Percentiles rank a stretch among this genome's conserved stretches.
phyloP scores from a whole-genome alignment of 2,888 invertebrate species.

The Nemapogon koenigi region DNA sequence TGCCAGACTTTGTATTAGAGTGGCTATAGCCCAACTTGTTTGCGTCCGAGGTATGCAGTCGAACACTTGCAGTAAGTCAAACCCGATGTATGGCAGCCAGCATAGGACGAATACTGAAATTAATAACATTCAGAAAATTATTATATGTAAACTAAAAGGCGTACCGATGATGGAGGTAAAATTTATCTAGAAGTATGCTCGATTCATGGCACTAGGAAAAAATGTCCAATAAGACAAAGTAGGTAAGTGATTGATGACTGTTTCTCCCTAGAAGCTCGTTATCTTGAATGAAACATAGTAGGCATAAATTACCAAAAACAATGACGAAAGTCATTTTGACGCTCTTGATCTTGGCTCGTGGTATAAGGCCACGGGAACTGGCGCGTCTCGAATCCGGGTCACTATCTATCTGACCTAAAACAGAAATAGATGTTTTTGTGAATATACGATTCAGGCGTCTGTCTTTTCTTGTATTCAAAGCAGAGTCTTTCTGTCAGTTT shows the following conservation, averaged over 20 bases:
- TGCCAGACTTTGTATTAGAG: constrained; percentile 90
- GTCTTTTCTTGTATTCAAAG: too few relatives aligned
- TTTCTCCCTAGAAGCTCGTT: too few relatives aligned
- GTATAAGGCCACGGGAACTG: constrained; percentile 91
- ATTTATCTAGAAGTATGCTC: too few relatives aligned
- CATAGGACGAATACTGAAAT: constrained; percentile 94
- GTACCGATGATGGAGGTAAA: too few relatives aligned
- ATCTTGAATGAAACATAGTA: too few relatives aligned
- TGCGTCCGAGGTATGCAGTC: constrained; percentile 79
- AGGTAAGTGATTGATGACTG: too few relatives aligned
- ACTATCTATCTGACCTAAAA: constrained; percentile 52
- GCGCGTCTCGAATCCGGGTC: constrained; percentile 74
- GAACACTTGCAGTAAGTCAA: constrained; percentile 89
- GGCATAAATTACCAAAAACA: constrained; percentile 83
- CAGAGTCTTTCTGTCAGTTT: too few relatives aligned
- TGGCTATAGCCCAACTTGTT: constrained; percentile 81
- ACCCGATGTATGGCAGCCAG: constrained; percentile 95
- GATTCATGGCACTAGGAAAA: too few relatives aligned
- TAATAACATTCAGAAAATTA: too few relatives aligned
- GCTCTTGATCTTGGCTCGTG: constrained; percentile 94
- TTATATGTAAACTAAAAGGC: too few relatives aligned
- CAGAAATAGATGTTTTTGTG: background rate
- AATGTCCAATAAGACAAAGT: too few relatives aligned
- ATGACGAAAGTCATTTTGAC: constrained; percentile 98
- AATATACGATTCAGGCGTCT: too few relatives aligned